Evolutionary conservation across 2,113 vertebrate species (phyloP), one percentile per base, ranked within the genome.

Genomic region (Ancistrus triradiatus): DNA sequence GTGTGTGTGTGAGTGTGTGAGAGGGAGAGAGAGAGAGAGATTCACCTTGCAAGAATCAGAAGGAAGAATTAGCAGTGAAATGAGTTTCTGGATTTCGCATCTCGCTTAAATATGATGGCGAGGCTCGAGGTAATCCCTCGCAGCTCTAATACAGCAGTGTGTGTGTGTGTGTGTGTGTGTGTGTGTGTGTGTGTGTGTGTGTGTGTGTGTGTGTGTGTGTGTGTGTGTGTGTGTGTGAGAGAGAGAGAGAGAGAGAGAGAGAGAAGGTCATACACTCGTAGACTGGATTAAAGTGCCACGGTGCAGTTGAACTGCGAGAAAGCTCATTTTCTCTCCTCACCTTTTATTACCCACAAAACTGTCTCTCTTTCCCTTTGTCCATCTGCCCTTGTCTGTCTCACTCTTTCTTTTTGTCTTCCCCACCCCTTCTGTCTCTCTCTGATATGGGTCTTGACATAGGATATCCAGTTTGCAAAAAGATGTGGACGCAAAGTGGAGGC

Each of bases 21-120:
- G 17, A 18, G 50, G 18, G 9, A 28, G 18, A 22, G 5, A 19
- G 31, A 37, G 17, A 37, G 31, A 27, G 44, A 21, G 66, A 56
- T 24, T 65, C 40, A 17, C 31, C 35, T 25, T 28, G 60, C 24
- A 44, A 69, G 47, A 74, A 31, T 31, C 37, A n/a, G 7, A 21
- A 38, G 19, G 57, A 59, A 63, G 67, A 74, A 76, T 74, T 63
- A 76, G 66, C 37, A 59, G 59, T 60, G 67, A 75, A 77, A 75
- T 69, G 70, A 78, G 76, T 75, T 76, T 74, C 64, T 6, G 35
- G 62, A 59, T 72, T 73, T 71, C 43, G 48, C 69, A 70, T 74
- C 61, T 63, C 72, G 49, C 66, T 62, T 75, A 69, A 73, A 77
- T 72, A 74, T 61, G 75, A 80, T 73, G 64, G 63, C 50, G 62